A percentile compares a stretch with the other conserved stretches of the same genome.
Conservation (phyloP, 2,797 vertebrate genomes). For the Phrynocephalus vlangalii region DNA sequence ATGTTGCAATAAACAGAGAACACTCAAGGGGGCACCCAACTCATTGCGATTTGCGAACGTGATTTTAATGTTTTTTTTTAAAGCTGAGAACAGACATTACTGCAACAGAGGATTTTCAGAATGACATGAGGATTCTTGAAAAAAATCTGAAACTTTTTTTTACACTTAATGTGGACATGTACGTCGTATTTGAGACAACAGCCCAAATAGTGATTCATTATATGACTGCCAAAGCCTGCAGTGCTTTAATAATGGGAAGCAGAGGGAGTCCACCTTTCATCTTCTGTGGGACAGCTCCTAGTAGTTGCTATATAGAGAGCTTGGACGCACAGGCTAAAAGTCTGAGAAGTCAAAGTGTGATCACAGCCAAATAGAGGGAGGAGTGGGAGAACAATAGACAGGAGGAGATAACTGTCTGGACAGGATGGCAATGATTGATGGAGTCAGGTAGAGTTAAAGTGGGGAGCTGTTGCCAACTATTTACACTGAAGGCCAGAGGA, state of each 20-base stretch:
- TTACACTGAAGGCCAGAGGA: no score
- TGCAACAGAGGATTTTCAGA: background rate
- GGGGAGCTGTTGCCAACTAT: no score
- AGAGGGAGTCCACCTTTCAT: background rate
- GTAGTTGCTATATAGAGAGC: background rate
- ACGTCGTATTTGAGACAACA: background rate
- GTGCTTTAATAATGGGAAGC: background rate
- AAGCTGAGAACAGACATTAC: background rate
- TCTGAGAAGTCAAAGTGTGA: background rate
- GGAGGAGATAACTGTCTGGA: background rate
- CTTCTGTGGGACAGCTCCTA: background rate
- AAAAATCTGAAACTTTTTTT: background rate
- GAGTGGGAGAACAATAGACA: background rate
- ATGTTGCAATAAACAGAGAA: constrained; percentile 17
- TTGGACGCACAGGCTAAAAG: background rate
- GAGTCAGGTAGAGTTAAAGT: background rate
- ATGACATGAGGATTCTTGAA: background rate
- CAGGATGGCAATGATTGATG: background rate
- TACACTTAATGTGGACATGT: background rate
- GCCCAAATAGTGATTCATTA: background rate
- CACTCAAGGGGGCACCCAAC: constrained; percentile 24
- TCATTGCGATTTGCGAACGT: constrained; percentile 11
- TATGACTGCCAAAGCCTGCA: background rate
- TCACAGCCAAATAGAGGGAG: background rate
- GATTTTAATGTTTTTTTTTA: background rate